Conservation (phyloP, 2,113 vertebrate genomes). For the Mystacornis crossleyi region DNA sequence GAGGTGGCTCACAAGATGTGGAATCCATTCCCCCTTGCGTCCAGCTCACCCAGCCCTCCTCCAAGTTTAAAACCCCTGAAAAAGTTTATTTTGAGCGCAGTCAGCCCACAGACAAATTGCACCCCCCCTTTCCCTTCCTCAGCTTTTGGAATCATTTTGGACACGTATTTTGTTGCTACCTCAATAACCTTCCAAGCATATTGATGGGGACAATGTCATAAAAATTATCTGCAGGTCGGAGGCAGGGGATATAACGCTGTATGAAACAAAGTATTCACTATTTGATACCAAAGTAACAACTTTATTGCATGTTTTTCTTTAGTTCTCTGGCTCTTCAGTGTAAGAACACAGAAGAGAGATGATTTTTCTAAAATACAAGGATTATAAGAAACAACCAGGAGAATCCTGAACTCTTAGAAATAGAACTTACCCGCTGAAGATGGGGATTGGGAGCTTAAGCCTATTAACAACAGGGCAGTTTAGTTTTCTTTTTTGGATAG, state of each 20-base stretch:
- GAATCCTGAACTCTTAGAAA: neutral
- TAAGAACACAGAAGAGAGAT: neutral
- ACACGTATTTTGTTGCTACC: neutral
- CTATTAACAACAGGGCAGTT: neutral
- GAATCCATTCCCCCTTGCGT: constrained; percentile 62
- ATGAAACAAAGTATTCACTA: neutral
- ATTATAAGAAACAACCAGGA: neutral
- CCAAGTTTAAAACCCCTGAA: constrained; percentile 65
- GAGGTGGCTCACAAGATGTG: constrained; percentile 60
- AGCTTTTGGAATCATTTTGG: neutral
- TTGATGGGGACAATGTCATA: neutral
- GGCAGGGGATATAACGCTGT: neutral
- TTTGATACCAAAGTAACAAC: neutral
- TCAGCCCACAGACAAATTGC: constrained; percentile 37
- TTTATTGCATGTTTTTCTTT: neutral
- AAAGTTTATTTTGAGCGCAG: constrained; percentile 51
- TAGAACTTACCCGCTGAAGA: neutral
- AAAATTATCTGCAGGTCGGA: neutral
- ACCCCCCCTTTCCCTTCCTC: neutral
- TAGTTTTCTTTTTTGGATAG: neutral
- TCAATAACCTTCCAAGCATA: neutral
- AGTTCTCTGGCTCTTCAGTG: neutral
- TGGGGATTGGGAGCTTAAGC: neutral
- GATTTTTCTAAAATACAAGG: neutral
- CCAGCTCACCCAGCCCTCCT: constrained; percentile 64